Percentiles rank a stretch among this genome's conserved stretches.
Evolutionary conservation across 2,113 vertebrate genomes (phyloP).

Genomic region (Cyanoliseus patagonus): DNA sequence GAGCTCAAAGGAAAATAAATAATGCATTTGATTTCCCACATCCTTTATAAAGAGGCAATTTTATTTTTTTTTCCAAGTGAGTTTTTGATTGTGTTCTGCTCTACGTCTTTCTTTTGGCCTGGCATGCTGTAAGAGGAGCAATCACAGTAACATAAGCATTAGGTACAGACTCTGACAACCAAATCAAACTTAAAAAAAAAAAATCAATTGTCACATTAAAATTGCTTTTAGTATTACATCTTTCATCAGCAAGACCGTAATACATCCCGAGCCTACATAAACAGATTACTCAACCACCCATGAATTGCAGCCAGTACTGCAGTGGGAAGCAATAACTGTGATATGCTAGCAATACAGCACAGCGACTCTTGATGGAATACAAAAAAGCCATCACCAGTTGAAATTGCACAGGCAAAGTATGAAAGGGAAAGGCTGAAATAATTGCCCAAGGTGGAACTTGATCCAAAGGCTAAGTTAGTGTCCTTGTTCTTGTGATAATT

Average conservation of each 20-base stretch:
- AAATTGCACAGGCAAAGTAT: not conserved
- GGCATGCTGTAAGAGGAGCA: not conserved
- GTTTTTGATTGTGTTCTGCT: conserved; percentile 12
- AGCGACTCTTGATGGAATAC: not conserved
- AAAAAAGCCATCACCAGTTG: not conserved
- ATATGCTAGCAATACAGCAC: not conserved
- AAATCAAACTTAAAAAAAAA: not conserved
- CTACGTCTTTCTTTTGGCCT: not conserved
- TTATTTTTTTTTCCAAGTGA: not conserved
- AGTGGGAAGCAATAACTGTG: not conserved
- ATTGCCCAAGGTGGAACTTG: not conserved
- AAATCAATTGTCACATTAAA: conserved; percentile 40
- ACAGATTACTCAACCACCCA: conserved; percentile 18
- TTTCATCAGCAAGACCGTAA: conserved; percentile 26
- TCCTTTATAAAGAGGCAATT: not conserved
- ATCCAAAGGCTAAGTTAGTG: not conserved
- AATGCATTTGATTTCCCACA: not conserved
- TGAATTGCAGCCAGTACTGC: conserved; percentile 4
- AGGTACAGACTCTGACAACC: conserved; percentile 22
- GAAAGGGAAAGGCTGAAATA: not conserved
- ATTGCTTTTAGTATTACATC: conserved; percentile 38
- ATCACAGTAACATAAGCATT: not conserved
- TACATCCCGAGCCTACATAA: conserved; percentile 8
- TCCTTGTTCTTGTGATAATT: not conserved
- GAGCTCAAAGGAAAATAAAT: not conserved